Evolutionary conservation across 2,113 vertebrate species (phyloP), one percentile per base, ranked within the genome.

Genomic region (Emydocephalus ijimae): DNA sequence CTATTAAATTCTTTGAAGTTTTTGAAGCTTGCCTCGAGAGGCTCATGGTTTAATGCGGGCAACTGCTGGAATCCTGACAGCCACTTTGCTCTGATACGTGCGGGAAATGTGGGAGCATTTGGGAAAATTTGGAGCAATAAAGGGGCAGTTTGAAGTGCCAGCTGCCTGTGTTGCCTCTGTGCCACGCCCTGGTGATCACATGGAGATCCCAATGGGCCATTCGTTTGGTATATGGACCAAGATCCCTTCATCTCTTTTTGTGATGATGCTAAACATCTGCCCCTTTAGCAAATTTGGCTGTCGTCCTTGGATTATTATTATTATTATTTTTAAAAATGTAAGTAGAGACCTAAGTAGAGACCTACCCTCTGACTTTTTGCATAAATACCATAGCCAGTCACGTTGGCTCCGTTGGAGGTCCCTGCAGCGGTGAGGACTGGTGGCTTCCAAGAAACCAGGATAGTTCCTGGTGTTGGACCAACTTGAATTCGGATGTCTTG

Each of bases 321-420:
- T 43, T 43, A 43, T 43, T 43, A 3, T 43, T 43, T 3, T 18
- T 3, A 7, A 74, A 0, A 20, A 74, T 34, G 52, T 34, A 11
- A 54, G 52, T 39, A 39, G 39, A 39, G 39, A 39, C 39, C 23
- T 5, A 57, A 55, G 34, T 48, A 0, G 3, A 48, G 26, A 95
- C 97, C 97, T 95, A 99, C 99, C 98, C 98, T 98, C 96, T 99
- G 99, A 94, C 98, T 99, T 95, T 98, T 98, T 81, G 98, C 99
- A 57, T 98, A 99, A 90, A 99, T 98, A 1, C 98, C 98, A 0
- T 99, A 99, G 94, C 99, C 99, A 0, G 98, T 98, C 52, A 99
- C 99, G 0, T 45, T 98, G 94, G 99, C 99, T 0, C 99, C 99
- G 0, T 99, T 99, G 89, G 99, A 99, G n/a, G 98, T 98, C 92